A percentile compares a stretch with the other conserved stretches of the same genome.
Evolutionary conservation across 1,140 invertebrate genomes (phyloP).

Genomic region (Cepaea nemoralis): DNA sequence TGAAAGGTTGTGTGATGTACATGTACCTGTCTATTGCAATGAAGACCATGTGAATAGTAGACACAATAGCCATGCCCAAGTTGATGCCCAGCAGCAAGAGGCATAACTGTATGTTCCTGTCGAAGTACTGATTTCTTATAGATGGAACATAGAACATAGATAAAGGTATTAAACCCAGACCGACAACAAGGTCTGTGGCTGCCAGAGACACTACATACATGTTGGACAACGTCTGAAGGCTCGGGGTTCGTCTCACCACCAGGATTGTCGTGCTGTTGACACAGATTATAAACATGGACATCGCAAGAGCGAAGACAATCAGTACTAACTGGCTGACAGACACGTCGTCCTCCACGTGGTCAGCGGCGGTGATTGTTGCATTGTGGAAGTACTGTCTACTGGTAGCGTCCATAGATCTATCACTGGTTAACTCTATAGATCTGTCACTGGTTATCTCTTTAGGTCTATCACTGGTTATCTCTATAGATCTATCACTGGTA

Average conservation of each 20-base stretch:
- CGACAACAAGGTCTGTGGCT: constrained; percentile 14
- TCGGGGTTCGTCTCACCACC: background rate
- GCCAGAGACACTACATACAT: constrained; percentile 26
- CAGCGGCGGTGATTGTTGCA: no score
- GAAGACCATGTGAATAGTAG: constrained; percentile 11
- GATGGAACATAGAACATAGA: constrained; percentile 11
- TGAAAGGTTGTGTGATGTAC: constrained; percentile 11
- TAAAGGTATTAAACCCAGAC: constrained; percentile 9
- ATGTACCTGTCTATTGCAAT: constrained; percentile 27
- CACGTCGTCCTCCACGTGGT: background rate
- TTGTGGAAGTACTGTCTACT: no score
- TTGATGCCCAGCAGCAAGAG: background rate
- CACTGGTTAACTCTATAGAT: no score
- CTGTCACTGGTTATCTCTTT: no score
- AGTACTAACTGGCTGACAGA: background rate
- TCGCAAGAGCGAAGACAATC: background rate
- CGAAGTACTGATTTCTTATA: background rate
- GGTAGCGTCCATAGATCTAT: no score
- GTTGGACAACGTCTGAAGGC: constrained; percentile 23
- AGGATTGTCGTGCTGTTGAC: constrained; percentile 12
- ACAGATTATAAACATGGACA: constrained; percentile 11
- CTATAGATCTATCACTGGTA: no score
- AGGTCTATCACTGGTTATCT: no score
- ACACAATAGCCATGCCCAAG: constrained; percentile 16
- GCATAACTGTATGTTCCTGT: constrained; percentile 14